Evolutionary conservation across 2,888 invertebrate genomes (phyloP), one percentile per base, ranked within the genome.

Genomic region (Hermaeophaga mercurialis): DNA sequence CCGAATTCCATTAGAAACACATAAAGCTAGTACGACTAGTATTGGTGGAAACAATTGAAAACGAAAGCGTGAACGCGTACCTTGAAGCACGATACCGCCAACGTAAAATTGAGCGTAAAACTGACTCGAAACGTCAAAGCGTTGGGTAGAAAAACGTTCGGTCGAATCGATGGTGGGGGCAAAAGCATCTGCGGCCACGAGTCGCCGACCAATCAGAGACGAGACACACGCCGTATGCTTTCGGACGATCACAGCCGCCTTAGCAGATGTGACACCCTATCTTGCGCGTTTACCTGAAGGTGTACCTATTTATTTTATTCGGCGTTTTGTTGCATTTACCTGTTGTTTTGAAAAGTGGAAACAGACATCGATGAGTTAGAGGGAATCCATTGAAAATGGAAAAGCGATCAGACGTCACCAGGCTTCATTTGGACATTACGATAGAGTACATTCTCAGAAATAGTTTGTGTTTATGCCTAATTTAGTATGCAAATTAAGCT

Each of bases 161-260:
- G 59, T 63, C 61, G 43, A 43, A 53, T 55, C 28, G 56, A 56
- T 56, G 56, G 49, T 62, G 62, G 58, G 57, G 68, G 59, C 63
- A 70, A 64, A 63, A 70, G 68, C 77, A 78, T 75, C 74, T 78
- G 78, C 74, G 62, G 78, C 70, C 78, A 78, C 82, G 77, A 82
- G 80, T 76, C 84, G 79, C 70, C 76, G 80, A 77, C 84, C 83
- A 80, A 82, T 84, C 68, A 75, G 80, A 77, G 76, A 74, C 73
- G 78, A 79, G 65, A 79, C 83, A 78, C 82, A 80, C 65, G 78
- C 80, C 68, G 82, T 83, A 72, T 83, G 83, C 69, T 81, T 80
- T 67, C 80, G 63, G 76, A 80, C 79, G 81, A 79, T 36, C 41
- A 56, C 65, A 65, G 66, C 66, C 64, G 67, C 60, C 59, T 50